Evolutionary conservation across 1,140 invertebrate species (phyloP).

Genomic region (Cherax quadricarinatus): DNA sequence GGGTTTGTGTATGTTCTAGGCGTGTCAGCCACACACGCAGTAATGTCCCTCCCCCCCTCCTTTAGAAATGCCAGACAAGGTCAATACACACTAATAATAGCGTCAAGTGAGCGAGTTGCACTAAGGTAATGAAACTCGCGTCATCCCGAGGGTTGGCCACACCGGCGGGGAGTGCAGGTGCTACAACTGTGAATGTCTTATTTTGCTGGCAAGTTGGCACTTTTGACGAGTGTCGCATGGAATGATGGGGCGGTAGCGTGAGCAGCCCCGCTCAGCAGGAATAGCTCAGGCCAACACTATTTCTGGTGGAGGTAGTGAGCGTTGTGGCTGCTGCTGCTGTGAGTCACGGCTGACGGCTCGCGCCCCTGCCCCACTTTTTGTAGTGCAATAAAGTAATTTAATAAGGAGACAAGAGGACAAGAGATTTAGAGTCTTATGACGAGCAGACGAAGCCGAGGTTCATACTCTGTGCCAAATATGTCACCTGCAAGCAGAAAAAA

Average conservation of each 20-base stretch:
- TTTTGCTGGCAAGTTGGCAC: conserved; percentile 58
- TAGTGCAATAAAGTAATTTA: conserved; percentile 59
- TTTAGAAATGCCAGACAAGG: conserved; percentile 16
- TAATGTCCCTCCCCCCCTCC: not conserved
- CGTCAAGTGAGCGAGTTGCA: conserved; percentile 7
- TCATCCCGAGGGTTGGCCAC: conserved; percentile 21
- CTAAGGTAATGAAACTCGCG: conserved; percentile 24
- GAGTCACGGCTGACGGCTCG: not conserved
- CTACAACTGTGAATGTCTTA: conserved; percentile 40
- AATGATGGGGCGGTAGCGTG: conserved; percentile 44
- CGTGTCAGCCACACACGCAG: not conserved
- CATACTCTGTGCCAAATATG: conserved; percentile 32
- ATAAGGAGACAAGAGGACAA: conserved; percentile 62
- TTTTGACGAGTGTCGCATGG: conserved; percentile 66
- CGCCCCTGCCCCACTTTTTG: conserved; percentile 1
- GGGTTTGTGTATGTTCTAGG: too few species aligned
- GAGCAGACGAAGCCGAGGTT: not conserved
- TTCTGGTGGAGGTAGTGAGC: conserved; percentile 2
- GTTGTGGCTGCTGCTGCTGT: not conserved
- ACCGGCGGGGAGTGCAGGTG: conserved; percentile 29
- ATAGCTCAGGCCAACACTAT: conserved; percentile 40
- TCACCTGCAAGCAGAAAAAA: conserved; percentile 39
- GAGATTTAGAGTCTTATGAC: conserved; percentile 25
- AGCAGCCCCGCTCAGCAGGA: conserved; percentile 4
- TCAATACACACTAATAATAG: conserved; percentile 41